These are phyloP conservation scores for Syrmaticus mikado DNA, from an alignment of 2,113 vertebrate species.

Conservation along the genomic window DNA sequence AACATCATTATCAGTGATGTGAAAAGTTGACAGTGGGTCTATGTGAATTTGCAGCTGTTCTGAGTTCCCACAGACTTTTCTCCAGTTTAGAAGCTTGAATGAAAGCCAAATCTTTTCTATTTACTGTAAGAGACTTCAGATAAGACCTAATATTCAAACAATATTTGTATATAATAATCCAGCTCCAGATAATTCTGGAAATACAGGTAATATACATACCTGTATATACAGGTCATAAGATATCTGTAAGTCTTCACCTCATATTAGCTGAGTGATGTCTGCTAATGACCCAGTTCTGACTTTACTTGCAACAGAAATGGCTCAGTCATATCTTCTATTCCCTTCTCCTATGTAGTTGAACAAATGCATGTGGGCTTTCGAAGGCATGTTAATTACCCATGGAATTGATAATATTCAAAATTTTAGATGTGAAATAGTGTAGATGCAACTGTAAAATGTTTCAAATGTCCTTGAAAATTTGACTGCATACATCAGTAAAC, in stretches of 20 bases:
- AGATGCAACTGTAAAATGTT: not conserved
- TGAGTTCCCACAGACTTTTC: not conserved
- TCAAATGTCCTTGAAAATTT: not conserved
- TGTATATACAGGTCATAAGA: not conserved
- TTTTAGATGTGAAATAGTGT: not conserved
- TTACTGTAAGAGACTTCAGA: not conserved
- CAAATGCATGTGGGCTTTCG: not conserved
- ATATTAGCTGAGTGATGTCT: not conserved
- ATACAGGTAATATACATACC: not conserved
- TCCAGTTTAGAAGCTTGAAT: slow-evolving; percentile 27
- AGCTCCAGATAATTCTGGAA: not conserved
- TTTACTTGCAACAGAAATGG: not conserved
- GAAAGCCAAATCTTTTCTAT: slow-evolving; percentile 1
- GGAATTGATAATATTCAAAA: not conserved
- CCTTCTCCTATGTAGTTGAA: not conserved
- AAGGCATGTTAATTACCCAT: not conserved
- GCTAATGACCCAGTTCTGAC: not conserved
- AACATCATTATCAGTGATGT: not conserved
- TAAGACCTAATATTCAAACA: slow-evolving; percentile 18
- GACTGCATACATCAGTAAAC: not conserved
- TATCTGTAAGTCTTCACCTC: not conserved
- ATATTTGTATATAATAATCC: not conserved
- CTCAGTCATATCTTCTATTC: not conserved
- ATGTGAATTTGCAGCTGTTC: slow-evolving; percentile 26
- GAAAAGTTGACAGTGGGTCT: not conserved